Evolutionary conservation across 2,888 invertebrate genomes (phyloP).

Genomic region (Drosophila cracens): DNA sequence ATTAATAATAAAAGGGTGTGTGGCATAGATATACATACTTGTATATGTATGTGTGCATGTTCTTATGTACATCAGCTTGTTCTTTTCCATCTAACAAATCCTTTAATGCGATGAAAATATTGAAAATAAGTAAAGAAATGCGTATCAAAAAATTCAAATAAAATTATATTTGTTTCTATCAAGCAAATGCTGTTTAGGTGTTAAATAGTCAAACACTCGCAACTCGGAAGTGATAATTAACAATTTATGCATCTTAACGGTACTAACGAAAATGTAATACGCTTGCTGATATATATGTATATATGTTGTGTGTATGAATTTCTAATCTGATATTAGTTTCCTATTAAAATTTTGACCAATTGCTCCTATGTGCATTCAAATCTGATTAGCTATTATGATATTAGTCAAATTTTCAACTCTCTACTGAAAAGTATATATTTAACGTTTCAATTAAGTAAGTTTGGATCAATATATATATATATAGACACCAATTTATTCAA

Average conservation of each 20-base stretch:
- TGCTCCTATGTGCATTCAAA: neutral
- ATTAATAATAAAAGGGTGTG: constrained; percentile 56
- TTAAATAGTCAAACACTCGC: constrained; percentile 4
- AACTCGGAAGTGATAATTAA: constrained; percentile 10
- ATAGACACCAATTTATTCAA: neutral
- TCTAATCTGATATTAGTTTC: neutral
- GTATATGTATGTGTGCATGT: constrained; percentile 1
- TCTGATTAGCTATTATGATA: neutral
- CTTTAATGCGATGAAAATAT: neutral
- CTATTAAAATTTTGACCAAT: neutral
- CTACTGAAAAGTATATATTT: neutral
- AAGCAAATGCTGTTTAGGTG: neutral
- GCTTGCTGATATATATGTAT: neutral
- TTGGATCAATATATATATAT: neutral
- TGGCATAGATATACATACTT: constrained; percentile 26
- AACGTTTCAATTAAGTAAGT: neutral
- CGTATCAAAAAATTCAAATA: neutral
- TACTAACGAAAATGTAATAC: neutral
- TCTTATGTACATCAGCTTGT: constrained; percentile 1
- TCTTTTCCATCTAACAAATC: neutral
- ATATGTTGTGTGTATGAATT: neutral
- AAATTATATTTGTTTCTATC: neutral
- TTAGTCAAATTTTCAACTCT: neutral
- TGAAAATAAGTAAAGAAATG: neutral
- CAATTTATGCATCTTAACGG: neutral